These are phyloP conservation scores for Pomacea maculata DNA, from an alignment of 1,140 invertebrate species.

Conservation along the genomic window DNA sequence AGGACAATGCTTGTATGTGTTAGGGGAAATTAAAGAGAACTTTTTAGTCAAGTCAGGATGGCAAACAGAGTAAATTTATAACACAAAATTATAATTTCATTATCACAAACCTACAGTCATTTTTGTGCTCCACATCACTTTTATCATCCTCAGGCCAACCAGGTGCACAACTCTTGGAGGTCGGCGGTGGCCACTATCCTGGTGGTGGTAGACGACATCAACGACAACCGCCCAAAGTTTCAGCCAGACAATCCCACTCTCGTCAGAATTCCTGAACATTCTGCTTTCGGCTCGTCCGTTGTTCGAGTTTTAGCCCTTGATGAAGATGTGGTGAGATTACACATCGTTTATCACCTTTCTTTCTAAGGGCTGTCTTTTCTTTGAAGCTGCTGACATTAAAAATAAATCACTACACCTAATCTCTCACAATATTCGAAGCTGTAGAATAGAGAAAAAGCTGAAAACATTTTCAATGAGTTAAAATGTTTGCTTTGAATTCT, in stretches of 20 bases:
- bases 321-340: background rate
- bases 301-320: background rate
- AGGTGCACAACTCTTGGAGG: background rate
- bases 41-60: background rate
- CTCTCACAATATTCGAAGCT: no score
- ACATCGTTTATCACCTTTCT: background rate
- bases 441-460: background rate
- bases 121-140: background rate
- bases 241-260: background rate
- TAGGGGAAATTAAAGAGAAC: background rate
- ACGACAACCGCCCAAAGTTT: constrained; percentile 11
- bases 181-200: background rate
- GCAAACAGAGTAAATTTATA: background rate
- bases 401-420: background rate
- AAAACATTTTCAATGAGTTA: background rate
- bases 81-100: background rate
- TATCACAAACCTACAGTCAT: background rate
- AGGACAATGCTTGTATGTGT: background rate
- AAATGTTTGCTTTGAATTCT: background rate
- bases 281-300: background rate
- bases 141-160: background rate
- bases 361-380: background rate
- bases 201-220: background rate
- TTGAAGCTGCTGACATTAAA: background rate
- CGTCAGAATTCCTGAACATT: constrained; percentile 2